Evolutionary conservation across 1,140 invertebrate species (phyloP), one percentile per base, ranked within the genome.

Genomic region (Scaptodrosophila lebanonensis): DNA sequence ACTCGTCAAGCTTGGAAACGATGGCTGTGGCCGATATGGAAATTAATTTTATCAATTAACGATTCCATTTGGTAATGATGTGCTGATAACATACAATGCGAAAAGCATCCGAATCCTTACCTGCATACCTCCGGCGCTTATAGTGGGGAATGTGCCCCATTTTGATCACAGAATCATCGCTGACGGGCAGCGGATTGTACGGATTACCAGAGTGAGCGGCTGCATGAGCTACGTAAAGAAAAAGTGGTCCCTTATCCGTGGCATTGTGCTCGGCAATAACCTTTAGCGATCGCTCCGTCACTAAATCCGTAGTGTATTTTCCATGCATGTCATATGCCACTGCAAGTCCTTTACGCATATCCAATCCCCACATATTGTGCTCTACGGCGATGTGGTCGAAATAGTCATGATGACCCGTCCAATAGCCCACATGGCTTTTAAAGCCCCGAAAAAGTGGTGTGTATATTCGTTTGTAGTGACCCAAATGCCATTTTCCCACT

Each of bases 401-500:
- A 83, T 97, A 96, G 87, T 97, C 95, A 4, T 96, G 94, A 84
- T 93, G 93, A 0, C 95, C 95, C 1, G 93, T 92, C 93, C 94
- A 96, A 82, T 93, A 96, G 0, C 96, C 96, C 57, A 92, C 87
- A 70, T 95, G 94, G 25, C 90, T 91, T 13, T 94, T 90, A 75
- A 96, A 96, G 52, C 95, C 95, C 49, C 95, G 87, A 51, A 89
- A 90, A 1, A 91, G 89, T 0, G 95, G 95, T 2, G 94, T 91
- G 66, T 95, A 95, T 39, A 91, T 89, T 63, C 89, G 91, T 66
- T 90, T 93, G 76, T 91, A 95, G 47, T 91, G 91, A 1, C 95
- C 95, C 25, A 97, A 88, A 87, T 97, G 96, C 96, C 96, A 98
- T 88, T 98, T 98, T 12, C 96, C 97, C 3, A 97, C 93, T 12